Conservation (phyloP, 2,797 vertebrate species). For the Sphaeramia orbicularis region DNA sequence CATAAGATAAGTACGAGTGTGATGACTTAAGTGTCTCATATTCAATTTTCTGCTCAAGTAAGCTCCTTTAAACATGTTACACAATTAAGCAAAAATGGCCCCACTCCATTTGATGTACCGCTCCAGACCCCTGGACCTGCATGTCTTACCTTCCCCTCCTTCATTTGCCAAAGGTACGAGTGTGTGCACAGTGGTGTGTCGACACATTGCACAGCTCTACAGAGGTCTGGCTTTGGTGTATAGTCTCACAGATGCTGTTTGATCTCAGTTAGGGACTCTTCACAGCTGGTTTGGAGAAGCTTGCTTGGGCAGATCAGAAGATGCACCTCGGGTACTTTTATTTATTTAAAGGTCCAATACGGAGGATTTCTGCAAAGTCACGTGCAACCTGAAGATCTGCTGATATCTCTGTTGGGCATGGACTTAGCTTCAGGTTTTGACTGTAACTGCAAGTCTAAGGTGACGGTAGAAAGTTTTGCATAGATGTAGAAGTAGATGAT, state of each 20-base stretch:
- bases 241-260: conserved; percentile 35
- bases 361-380: too few relatives aligned
- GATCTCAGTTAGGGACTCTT: conserved; percentile 39
- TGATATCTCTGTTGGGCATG: too few relatives aligned
- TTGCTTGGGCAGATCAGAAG: conserved; percentile 35
- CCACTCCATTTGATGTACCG: conserved; percentile 39
- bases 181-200: neutral
- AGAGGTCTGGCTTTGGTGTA: conserved; percentile 26
- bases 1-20: conserved; percentile 42
- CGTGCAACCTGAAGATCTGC: too few relatives aligned
- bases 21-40: conserved; percentile 59
- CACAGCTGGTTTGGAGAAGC: conserved; percentile 8
- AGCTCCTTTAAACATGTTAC: conserved; percentile 52
- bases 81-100: conserved; percentile 55
- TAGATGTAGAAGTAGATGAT: too few relatives aligned
- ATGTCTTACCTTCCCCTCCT: conserved; percentile 31
- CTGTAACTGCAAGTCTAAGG: too few relatives aligned
- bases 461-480: too few relatives aligned
- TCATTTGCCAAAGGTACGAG: conserved; percentile 7
- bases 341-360: conserved; percentile 7
- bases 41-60: conserved; percentile 73
- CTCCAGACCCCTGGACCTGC: conserved; percentile 15
- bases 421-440: too few relatives aligned
- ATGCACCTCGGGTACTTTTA: conserved; percentile 11
- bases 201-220: conserved; percentile 8